Conservation (phyloP, 1,140 invertebrate genomes). For the Drosophila sp. region DNA sequence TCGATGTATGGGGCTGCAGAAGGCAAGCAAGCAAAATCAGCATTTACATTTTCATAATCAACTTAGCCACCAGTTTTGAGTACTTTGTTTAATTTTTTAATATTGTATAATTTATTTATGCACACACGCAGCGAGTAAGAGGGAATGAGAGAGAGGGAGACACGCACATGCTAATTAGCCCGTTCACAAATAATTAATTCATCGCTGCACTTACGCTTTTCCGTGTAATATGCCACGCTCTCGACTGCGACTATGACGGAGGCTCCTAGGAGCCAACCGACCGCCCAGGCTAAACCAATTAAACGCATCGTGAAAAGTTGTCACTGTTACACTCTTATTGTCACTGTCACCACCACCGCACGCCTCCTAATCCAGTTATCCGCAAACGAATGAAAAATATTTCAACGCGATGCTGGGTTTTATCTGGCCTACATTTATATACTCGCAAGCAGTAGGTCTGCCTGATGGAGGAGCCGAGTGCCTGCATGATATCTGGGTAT, state of each 20-base stretch:
- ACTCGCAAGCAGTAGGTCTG: not conserved
- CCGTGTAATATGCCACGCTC: constrained; percentile 49
- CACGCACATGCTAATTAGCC: constrained; percentile 21
- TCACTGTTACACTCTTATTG: constrained; percentile 32
- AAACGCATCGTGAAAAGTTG: constrained; percentile 31
- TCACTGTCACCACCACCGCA: constrained; percentile 28
- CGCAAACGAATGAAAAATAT: constrained; percentile 54
- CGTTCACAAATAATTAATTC: constrained; percentile 35
- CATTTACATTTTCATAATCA: constrained; percentile 21
- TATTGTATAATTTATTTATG: constrained; percentile 18
- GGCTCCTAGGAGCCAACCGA: constrained; percentile 83
- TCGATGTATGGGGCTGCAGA: constrained; percentile 85
- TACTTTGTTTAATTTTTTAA: constrained; percentile 19
- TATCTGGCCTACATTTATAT: constrained; percentile 56
- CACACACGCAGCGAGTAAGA: not conserved
- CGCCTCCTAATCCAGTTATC: constrained; percentile 54
- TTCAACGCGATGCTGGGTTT: constrained; percentile 40
- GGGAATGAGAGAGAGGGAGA: not conserved
- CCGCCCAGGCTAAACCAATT: constrained; percentile 70
- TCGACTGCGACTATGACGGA: constrained; percentile 85
- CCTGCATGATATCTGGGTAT: constrained; percentile 32
- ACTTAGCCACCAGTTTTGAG: not conserved
- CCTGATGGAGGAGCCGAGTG: not conserved
- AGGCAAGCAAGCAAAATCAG: constrained; percentile 22
- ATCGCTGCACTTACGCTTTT: constrained; percentile 63